phyloP scores from a whole-genome alignment of 1,140 invertebrate genomes.

The Ruditapes philippinarum region DNA sequence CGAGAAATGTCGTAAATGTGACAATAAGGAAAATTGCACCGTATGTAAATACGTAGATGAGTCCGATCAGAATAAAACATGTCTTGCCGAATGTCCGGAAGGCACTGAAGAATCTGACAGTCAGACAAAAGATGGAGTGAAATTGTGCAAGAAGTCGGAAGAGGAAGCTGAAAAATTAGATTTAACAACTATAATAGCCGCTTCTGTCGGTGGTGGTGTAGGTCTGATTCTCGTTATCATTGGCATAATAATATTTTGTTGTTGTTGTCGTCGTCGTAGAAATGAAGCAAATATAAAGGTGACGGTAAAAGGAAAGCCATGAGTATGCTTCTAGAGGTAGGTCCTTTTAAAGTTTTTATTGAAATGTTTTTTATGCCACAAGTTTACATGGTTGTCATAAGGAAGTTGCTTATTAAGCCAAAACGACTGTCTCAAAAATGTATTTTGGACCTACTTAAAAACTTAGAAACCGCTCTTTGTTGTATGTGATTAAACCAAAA shows the following conservation, averaged over 20 bases:
- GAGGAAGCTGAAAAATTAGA: not conserved
- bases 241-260: not conserved
- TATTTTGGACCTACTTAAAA: too few species aligned
- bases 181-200: not conserved
- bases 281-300: not conserved
- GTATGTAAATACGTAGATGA: not conserved
- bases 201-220: not conserved
- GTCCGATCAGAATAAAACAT: not conserved
- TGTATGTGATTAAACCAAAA: too few species aligned
- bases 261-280: not conserved
- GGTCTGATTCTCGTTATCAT: not conserved
- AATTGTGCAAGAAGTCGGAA: too few species aligned
- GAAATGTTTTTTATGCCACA: too few species aligned
- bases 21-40: not conserved
- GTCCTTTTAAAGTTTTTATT: too few species aligned
- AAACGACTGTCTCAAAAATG: too few species aligned
- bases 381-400: too few species aligned
- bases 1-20: not conserved
- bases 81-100: not conserved
- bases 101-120: not conserved
- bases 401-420: too few species aligned
- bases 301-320: not conserved
- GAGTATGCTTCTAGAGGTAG: constrained; percentile 3
- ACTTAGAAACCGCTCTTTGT: too few species aligned
- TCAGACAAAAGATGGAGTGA: not conserved